phyloP scores from a whole-genome alignment of 1,140 invertebrate species.

The Polyergus mexicanus region DNA sequence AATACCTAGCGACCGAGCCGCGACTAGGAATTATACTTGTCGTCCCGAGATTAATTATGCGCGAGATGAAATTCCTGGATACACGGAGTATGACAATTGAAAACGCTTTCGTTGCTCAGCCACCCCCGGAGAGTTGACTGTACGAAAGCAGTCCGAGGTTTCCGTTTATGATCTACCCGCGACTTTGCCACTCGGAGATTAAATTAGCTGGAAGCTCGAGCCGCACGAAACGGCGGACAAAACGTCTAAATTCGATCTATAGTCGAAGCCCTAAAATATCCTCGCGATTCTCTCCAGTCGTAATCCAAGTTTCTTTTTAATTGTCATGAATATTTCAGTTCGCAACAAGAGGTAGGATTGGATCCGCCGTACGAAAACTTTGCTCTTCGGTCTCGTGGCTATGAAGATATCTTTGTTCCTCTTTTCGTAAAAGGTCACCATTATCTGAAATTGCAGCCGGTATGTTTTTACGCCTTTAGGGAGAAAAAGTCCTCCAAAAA shows the following conservation, averaged over 20 bases:
- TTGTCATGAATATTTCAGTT: slow-evolving; percentile 69
- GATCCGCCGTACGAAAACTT: slow-evolving; percentile 32
- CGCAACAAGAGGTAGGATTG: slow-evolving; percentile 22
- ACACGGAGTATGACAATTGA: slow-evolving; percentile 70
- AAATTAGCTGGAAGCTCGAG: slow-evolving; percentile 55
- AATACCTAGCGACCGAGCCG: slow-evolving; percentile 65
- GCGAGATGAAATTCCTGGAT: slow-evolving; percentile 83
- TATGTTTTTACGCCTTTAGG: slow-evolving; percentile 26
- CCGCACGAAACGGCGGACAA: slow-evolving; percentile 34
- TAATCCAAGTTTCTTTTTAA: slow-evolving; percentile 57
- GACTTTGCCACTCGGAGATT: slow-evolving; percentile 39
- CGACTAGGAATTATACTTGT: slow-evolving; percentile 78
- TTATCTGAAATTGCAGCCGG: slow-evolving; percentile 38
- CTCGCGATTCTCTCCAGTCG: not conserved
- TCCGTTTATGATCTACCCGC: not conserved
- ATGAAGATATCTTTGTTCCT: slow-evolving; percentile 17
- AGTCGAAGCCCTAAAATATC: slow-evolving; percentile 34
- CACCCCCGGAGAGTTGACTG: not conserved
- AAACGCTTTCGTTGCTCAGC: slow-evolving; percentile 28
- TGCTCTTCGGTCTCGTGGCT: slow-evolving; percentile 12
- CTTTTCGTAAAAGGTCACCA: slow-evolving; percentile 3
- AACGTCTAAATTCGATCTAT: not conserved
- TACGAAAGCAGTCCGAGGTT: not conserved
- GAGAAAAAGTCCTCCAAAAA: not conserved
- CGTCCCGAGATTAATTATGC: slow-evolving; percentile 84